These are phyloP conservation scores for Drosophila quadrilineata DNA, from an alignment of 1,140 invertebrate species.

Conservation along the genomic window DNA sequence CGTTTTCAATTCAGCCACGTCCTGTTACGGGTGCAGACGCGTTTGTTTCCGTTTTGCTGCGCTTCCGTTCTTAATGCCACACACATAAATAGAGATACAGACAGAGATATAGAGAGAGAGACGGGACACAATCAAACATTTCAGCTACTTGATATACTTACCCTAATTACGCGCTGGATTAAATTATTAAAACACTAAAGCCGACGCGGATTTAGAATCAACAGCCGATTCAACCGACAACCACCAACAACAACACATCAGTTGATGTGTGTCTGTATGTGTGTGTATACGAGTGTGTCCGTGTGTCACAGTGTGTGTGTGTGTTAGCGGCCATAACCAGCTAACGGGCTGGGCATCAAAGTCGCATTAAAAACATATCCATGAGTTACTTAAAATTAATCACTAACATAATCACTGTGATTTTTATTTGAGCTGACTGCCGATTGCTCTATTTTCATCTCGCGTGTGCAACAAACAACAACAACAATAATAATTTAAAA, in stretches of 20 bases:
- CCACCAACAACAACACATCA: conserved; percentile 1
- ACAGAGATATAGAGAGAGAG: conserved; percentile 10
- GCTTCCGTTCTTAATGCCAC: too few relatives aligned
- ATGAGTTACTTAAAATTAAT: conserved; percentile 80
- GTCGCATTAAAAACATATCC: conserved; percentile 77
- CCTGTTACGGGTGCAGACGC: conserved; percentile 80
- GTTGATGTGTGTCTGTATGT: conserved; percentile 4
- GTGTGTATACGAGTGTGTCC: background rate
- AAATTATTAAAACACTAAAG: conserved; percentile 80
- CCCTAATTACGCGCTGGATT: conserved; percentile 80
- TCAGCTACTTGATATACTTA: conserved; percentile 60
- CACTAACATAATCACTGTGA: conserved; percentile 79
- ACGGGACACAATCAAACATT: conserved; percentile 34
- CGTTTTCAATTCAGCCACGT: conserved; percentile 80
- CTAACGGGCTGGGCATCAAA: conserved; percentile 55
- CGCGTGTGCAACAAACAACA: conserved; percentile 54
- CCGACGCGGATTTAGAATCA: conserved; percentile 63
- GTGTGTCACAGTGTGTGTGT: conserved; percentile 15
- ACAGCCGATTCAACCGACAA: conserved; percentile 38
- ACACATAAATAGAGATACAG: too few relatives aligned
- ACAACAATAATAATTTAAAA: conserved; percentile 38
- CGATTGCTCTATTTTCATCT: background rate
- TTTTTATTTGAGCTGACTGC: conserved; percentile 66
- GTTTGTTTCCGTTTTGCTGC: conserved; percentile 66
- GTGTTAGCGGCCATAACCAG: conserved; percentile 33